Evolutionary conservation across 2,113 vertebrate species (phyloP), one percentile per base, ranked within the genome.

Genomic region (Boleophthalmus pectinirostris): DNA sequence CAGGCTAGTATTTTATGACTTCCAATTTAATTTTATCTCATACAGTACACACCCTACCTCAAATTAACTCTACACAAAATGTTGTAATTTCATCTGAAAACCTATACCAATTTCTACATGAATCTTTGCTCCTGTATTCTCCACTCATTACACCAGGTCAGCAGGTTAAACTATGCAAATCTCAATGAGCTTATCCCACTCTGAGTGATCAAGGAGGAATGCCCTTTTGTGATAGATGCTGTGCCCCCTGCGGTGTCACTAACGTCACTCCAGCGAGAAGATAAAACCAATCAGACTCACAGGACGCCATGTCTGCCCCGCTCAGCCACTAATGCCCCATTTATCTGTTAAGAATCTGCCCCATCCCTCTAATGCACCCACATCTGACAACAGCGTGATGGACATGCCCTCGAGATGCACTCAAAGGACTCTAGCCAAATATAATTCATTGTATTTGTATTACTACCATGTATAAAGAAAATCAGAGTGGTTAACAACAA

Each of bases 341-440:
- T 66, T 45, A 66, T 66, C 43, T 23, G 64, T 66, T 66, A 43
- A 38, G 20, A 35, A 66, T 66, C 33, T 24, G 35, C 21, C 21
- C 35, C 60, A n/a, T 20, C 60, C 33, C 60, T 10, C 60, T 64
- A 35, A 64, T 64, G 60, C 25, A 23, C 11, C 33, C 33, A 13
- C 20, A 65, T 66, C 38, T 45, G 64, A 66, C 46, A 66, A 66
- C 64, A 24, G 38, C 8, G 21, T 66, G 64, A 66, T 23, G 64
- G 64, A 66, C 35, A 66, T 66, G 64, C 38, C 33, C 63, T 21
- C n/a, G 12, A 66, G 64, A 66, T 66, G 43, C 64, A 66, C 64
- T 66, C 35, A 46, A 18, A 33, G 1, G 14, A 13, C 21, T 24
- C 8, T 35, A 25, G 20, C 24, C 14, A 8, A 63, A 33, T 21